Evolutionary conservation across 2,797 vertebrate genomes (phyloP).

Genomic region (Oceanodroma leucorhoa): DNA sequence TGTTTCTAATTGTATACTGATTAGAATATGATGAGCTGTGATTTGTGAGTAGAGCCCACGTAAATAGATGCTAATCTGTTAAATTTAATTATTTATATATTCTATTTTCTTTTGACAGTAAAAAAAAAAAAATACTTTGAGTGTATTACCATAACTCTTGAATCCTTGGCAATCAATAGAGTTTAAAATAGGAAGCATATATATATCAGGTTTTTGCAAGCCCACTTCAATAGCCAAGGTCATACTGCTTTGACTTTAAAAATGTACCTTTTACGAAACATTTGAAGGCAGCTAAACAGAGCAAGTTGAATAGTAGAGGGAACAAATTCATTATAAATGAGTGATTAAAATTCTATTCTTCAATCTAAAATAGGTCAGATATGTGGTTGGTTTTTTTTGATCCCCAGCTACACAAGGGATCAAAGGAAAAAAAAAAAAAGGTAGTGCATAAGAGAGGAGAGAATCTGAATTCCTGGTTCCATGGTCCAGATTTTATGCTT

Average conservation of each 20-base stretch:
- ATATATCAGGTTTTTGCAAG: background rate
- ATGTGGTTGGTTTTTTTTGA: fast-evolving
- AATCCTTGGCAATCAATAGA: background rate
- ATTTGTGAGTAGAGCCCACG: background rate
- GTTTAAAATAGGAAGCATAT: background rate
- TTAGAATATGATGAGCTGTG: background rate
- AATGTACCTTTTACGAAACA: background rate
- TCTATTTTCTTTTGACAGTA: background rate
- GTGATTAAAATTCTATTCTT: background rate
- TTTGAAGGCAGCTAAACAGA: background rate
- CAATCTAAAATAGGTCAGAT: background rate
- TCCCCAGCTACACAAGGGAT: background rate
- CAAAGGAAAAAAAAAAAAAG: background rate
- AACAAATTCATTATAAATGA: background rate
- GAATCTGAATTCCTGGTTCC: background rate
- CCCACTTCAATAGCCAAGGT: fast-evolving
- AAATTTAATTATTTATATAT: background rate
- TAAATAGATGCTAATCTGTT: background rate
- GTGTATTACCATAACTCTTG: background rate
- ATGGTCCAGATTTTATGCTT: background rate
- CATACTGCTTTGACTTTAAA: background rate
- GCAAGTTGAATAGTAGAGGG: background rate
- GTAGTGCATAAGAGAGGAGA: background rate
- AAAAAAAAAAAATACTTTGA: background rate
- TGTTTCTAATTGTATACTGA: background rate